These are phyloP conservation scores for Zaprionus bogoriensis DNA, from an alignment of 2,888 invertebrate species.

Conservation along the genomic window DNA sequence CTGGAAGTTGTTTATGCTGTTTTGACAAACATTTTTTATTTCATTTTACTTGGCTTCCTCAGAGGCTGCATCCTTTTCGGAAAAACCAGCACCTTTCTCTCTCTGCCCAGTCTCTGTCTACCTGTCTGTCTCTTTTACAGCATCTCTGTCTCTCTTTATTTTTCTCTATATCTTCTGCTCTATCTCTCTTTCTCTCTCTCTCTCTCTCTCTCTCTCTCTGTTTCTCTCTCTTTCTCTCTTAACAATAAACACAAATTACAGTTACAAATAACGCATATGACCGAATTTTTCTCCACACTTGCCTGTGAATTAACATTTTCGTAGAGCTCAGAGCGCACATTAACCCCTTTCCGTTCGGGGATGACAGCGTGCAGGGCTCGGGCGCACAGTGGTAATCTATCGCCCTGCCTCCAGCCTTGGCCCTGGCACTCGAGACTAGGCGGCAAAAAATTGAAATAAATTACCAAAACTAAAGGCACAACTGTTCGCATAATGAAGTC, in stretches of 20 bases:
- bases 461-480: constrained; percentile 81
- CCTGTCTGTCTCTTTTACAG: background rate
- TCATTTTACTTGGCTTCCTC: constrained; percentile 31
- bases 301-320: constrained; percentile 43
- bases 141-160: background rate
- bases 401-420: background rate
- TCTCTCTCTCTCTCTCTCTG: background rate
- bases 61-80: background rate
- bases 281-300: constrained; percentile 48
- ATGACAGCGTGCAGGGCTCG: constrained; percentile 5
- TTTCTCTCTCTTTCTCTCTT: background rate
- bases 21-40: constrained; percentile 51
- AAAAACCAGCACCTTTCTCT: too few relatives aligned
- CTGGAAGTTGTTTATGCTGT: constrained; percentile 51
- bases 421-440: constrained; percentile 16
- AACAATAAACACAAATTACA: constrained; percentile 76
- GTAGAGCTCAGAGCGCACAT: constrained; percentile 5
- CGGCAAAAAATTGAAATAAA: constrained; percentile 79
- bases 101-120: too few relatives aligned
- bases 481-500: constrained; percentile 81
- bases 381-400: constrained; percentile 30
- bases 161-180: background rate
- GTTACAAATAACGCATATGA: constrained; percentile 72
- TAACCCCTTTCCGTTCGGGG: constrained; percentile 41
- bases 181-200: background rate